Evolutionary conservation across 1,140 invertebrate species (phyloP).

Genomic region (Drosophila arizonae): DNA sequence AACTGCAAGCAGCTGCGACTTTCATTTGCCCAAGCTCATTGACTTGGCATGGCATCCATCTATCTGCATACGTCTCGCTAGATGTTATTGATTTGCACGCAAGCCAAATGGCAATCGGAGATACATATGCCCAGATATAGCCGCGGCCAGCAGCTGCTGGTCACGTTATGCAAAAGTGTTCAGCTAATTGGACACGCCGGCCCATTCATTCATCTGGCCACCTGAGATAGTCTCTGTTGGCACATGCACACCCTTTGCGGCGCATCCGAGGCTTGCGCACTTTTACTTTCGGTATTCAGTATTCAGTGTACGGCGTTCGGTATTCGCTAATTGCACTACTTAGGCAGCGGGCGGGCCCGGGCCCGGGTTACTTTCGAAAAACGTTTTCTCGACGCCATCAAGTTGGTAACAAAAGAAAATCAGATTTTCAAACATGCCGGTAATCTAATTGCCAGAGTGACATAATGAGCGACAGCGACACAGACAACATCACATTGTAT

Average conservation of each 20-base stretch:
- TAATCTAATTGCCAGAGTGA: constrained; percentile 54
- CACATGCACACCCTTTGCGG: neutral
- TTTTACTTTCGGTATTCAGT: constrained; percentile 63
- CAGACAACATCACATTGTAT: constrained; percentile 22
- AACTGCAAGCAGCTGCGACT: constrained; percentile 15
- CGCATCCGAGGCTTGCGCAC: constrained; percentile 19
- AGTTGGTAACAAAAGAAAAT: constrained; percentile 46
- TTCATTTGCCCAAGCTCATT: constrained; percentile 23
- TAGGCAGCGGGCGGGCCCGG: constrained; percentile 63
- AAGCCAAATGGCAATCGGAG: constrained; percentile 21
- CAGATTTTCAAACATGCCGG: constrained; percentile 19
- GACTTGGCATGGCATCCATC: constrained; percentile 8
- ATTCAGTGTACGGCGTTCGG: constrained; percentile 9
- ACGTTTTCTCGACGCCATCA: constrained; percentile 37
- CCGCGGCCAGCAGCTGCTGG: neutral
- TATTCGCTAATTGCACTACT: constrained; percentile 67
- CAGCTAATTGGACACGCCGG: constrained; percentile 14
- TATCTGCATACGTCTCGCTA: neutral
- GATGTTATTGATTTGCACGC: constrained; percentile 41
- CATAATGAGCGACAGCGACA: constrained; percentile 51
- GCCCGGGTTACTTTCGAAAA: constrained; percentile 57
- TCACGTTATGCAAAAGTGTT: constrained; percentile 48
- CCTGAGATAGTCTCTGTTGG: neutral
- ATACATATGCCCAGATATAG: neutral
- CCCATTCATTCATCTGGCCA: constrained; percentile 8